phyloP scores from a whole-genome alignment of 2,113 vertebrate genomes.

The Thymallus thymallus region DNA sequence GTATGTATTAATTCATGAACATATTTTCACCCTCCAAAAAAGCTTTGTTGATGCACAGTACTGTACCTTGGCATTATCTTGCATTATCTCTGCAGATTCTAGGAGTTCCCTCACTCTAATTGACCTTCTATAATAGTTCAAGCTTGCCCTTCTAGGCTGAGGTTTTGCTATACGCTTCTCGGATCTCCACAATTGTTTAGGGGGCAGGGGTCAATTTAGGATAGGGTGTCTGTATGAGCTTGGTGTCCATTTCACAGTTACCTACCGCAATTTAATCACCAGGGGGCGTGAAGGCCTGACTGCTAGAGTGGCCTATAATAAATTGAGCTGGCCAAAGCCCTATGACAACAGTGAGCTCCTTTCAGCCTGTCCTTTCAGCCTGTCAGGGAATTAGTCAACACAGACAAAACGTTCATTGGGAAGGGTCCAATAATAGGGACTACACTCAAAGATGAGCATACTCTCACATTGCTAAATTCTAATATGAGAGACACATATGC shows the following conservation, averaged over 20 bases:
- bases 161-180: too few relatives aligned
- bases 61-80: too few relatives aligned
- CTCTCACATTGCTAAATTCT: background rate
- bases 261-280: background rate
- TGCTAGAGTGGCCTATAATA: background rate
- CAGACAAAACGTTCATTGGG: background rate
- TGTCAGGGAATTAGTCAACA: background rate
- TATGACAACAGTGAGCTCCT: constrained; percentile 5
- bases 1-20: background rate
- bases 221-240: background rate
- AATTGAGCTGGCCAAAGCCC: background rate
- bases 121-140: too few relatives aligned
- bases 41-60: too few relatives aligned
- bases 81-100: too few relatives aligned
- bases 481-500: too few relatives aligned
- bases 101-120: too few relatives aligned
- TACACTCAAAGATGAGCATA: background rate
- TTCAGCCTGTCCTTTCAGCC: background rate
- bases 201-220: too few relatives aligned
- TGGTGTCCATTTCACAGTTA: background rate
- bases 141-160: too few relatives aligned
- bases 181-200: too few relatives aligned
- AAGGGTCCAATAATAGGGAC: background rate
- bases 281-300: background rate
- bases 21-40: background rate